Evolutionary conservation across 2,113 vertebrate genomes (phyloP).

Genomic region (Canis aureus): DNA sequence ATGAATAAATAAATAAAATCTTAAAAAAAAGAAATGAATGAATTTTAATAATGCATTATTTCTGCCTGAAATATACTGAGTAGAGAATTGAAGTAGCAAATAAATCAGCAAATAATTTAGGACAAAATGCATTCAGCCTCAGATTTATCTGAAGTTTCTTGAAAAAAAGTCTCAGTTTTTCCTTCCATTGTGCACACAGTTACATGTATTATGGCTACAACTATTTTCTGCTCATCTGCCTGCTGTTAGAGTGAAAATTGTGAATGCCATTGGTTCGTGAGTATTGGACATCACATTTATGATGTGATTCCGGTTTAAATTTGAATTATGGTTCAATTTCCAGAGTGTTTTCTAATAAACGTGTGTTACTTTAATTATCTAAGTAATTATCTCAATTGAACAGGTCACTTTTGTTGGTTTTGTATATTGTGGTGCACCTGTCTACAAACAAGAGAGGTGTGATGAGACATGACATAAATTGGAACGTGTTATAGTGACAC

Average conservation of each 20-base stretch:
- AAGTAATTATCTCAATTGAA: slow-evolving; percentile 2
- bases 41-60: not conserved
- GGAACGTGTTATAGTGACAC: not conserved
- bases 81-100: not conserved
- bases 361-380: slow-evolving; percentile 39
- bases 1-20: no score
- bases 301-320: slow-evolving; percentile 22
- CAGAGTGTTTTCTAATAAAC: not conserved
- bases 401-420: not conserved
- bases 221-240: not conserved
- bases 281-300: not conserved
- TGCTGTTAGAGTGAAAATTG: not conserved
- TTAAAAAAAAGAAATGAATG: not conserved
- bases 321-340: not conserved
- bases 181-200: not conserved
- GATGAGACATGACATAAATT: not conserved
- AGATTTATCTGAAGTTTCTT: not conserved
- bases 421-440: not conserved
- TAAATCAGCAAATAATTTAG: not conserved
- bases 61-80: not conserved
- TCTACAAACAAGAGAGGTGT: not conserved
- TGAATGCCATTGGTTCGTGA: not conserved
- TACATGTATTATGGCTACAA: not conserved
- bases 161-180: not conserved
- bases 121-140: not conserved